Percentiles rank a stretch among this genome's conserved stretches.
phyloP scores from a whole-genome alignment of 2,888 invertebrate genomes.

The Theodoxus fluviatilis region DNA sequence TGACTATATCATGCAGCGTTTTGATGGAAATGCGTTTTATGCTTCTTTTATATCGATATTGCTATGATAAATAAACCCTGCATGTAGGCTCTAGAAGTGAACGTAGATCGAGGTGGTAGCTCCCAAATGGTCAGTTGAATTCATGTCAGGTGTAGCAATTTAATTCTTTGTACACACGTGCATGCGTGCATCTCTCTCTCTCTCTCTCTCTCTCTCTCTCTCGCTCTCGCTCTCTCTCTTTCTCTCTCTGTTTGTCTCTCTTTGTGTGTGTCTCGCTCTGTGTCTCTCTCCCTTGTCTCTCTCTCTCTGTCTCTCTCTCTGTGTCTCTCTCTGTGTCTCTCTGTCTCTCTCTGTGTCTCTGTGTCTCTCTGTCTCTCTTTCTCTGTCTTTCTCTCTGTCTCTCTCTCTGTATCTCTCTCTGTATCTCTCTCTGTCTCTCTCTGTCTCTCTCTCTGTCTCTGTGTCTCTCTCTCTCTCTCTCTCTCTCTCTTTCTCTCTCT shows the following conservation, averaged over 20 bases:
- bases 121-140: too few species aligned
- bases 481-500: not conserved
- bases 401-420: not conserved
- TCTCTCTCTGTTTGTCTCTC: not conserved
- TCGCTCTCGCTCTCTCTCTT: not conserved
- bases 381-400: constrained; percentile 4
- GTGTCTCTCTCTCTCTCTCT: constrained; percentile 1
- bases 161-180: too few species aligned
- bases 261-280: not conserved
- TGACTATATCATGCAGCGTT: too few species aligned
- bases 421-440: not conserved
- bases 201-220: not conserved
- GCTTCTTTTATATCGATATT: too few species aligned
- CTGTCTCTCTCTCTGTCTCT: not conserved
- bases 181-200: too few species aligned
- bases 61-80: too few species aligned
- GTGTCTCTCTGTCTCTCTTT: constrained; percentile 5
- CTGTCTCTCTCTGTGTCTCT: constrained; percentile 4
- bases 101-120: too few species aligned
- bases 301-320: constrained; percentile 12
- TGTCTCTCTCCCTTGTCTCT: not conserved
- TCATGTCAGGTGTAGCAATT: too few species aligned
- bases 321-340: constrained; percentile 9
- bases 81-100: too few species aligned
- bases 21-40: too few species aligned